A percentile compares a stretch with the other conserved stretches of the same genome.
Conservation (phyloP, 2,888 invertebrate genomes). For the Cosmia pyralina region DNA sequence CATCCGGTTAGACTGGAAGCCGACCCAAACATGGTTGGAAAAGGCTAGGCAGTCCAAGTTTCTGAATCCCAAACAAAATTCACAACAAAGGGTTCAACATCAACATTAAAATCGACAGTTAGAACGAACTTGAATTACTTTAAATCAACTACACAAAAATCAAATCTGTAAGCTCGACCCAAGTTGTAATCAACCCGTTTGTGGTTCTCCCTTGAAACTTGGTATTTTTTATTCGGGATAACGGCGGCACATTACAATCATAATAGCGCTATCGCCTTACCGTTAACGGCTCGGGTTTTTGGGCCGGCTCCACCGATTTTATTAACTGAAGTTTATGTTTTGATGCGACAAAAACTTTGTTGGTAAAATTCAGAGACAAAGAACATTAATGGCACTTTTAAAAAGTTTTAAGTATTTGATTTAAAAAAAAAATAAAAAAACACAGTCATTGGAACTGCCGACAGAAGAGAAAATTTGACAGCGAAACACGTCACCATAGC, state of each 20-base stretch:
- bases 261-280: slow-evolving; percentile 87
- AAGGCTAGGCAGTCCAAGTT: neutral
- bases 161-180: slow-evolving; percentile 71
- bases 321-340: slow-evolving; percentile 55
- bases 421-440: too few relatives aligned
- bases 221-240: slow-evolving; percentile 77
- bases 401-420: neutral
- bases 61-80: neutral
- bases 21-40: too few relatives aligned
- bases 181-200: slow-evolving; percentile 78
- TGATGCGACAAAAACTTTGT: neutral
- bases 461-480: too few relatives aligned
- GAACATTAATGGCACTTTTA: neutral
- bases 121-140: slow-evolving; percentile 23
- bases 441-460: too few relatives aligned
- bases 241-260: slow-evolving; percentile 88
- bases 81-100: neutral
- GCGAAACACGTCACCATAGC: too few relatives aligned
- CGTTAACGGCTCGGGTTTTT: slow-evolving; percentile 83
- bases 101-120: slow-evolving; percentile 15
- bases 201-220: slow-evolving; percentile 75
- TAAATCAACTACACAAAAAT: slow-evolving; percentile 60
- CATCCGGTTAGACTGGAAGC: too few relatives aligned
- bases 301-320: slow-evolving; percentile 64
- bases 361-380: neutral